Evolutionary conservation across 2,113 vertebrate species (phyloP).

Genomic region (Myxocyprinus asiaticus): DNA sequence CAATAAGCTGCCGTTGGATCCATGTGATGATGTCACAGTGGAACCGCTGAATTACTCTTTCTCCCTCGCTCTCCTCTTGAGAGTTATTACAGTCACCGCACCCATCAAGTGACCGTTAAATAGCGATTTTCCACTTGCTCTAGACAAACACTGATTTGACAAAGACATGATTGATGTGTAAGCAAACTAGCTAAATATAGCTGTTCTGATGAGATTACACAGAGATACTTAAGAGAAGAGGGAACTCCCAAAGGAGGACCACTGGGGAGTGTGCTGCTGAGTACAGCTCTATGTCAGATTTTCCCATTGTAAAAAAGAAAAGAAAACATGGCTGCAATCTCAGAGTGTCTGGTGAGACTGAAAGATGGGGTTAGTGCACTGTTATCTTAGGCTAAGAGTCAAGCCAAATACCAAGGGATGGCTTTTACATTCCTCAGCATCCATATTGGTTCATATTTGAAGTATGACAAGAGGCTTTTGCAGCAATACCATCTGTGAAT

Average conservation of each 20-base stretch:
- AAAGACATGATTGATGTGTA: slow-evolving; percentile 48
- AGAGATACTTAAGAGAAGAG: slow-evolving; percentile 36
- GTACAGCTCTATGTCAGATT: background rate
- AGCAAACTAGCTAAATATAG: slow-evolving; percentile 56
- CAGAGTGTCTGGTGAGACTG: slow-evolving; percentile 54
- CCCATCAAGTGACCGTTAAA: slow-evolving; percentile 20
- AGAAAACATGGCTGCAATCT: background rate
- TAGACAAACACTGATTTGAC: slow-evolving; percentile 50
- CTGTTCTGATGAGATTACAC: slow-evolving; percentile 46
- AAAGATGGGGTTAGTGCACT: slow-evolving; percentile 1
- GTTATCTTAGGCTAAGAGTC: slow-evolving; percentile 19
- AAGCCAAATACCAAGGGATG: slow-evolving; percentile 19
- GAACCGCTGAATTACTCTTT: background rate
- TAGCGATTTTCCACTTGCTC: background rate
- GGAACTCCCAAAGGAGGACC: slow-evolving; percentile 41
- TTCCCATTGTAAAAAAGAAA: background rate
- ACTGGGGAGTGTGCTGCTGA: background rate
- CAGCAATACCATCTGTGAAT: background rate
- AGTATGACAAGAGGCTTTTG: background rate
- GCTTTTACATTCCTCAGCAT: slow-evolving; percentile 4
- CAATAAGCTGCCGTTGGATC: background rate
- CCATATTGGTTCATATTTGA: background rate
- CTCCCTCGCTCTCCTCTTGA: slow-evolving; percentile 27
- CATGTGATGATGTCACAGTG: background rate
- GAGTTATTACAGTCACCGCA: slow-evolving; percentile 9